phyloP scores from a whole-genome alignment of 2,797 vertebrate species.

The Macropus fuliginosus region DNA sequence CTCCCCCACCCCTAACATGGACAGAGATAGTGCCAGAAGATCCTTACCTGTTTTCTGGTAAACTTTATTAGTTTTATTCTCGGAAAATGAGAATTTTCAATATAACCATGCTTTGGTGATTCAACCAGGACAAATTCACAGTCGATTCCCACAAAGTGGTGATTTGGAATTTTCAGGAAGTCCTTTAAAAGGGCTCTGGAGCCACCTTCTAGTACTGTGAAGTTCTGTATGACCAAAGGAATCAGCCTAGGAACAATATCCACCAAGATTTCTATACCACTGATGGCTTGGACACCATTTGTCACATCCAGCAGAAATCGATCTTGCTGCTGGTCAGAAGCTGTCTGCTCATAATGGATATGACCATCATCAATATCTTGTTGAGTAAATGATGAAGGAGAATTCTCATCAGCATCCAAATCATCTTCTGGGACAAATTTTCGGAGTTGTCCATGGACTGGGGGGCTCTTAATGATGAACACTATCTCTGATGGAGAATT shows the following conservation, averaged over 20 bases:
- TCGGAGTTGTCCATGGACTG: slow-evolving; percentile 88
- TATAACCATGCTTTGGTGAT: slow-evolving; percentile 87
- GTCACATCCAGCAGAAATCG: slow-evolving; percentile 88
- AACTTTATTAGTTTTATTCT: slow-evolving; percentile 88
- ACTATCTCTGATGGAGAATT: slow-evolving; percentile 90
- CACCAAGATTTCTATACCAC: slow-evolving; percentile 86
- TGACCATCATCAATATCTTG: slow-evolving; percentile 89
- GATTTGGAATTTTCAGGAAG: slow-evolving; percentile 87
- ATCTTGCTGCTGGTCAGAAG: slow-evolving; percentile 85
- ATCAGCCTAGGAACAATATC: slow-evolving; percentile 91
- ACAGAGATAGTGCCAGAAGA: background rate
- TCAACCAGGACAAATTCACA: slow-evolving; percentile 90
- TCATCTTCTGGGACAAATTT: slow-evolving; percentile 85
- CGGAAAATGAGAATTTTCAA: slow-evolving; percentile 89
- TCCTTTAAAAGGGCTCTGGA: slow-evolving; percentile 88
- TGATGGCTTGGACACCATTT: slow-evolving; percentile 87
- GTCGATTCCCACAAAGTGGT: slow-evolving; percentile 89
- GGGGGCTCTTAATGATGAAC: slow-evolving; percentile 87
- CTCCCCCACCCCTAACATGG: background rate
- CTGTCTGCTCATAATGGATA: slow-evolving; percentile 91
- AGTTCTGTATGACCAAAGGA: slow-evolving; percentile 89
- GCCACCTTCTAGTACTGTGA: slow-evolving; percentile 91
- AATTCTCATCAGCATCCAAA: slow-evolving; percentile 82
- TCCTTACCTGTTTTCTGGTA: slow-evolving; percentile 91
- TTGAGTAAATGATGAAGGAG: slow-evolving; percentile 89